Conservation (phyloP, 2,797 vertebrate species). For the Leptoclinus maculatus region DNA sequence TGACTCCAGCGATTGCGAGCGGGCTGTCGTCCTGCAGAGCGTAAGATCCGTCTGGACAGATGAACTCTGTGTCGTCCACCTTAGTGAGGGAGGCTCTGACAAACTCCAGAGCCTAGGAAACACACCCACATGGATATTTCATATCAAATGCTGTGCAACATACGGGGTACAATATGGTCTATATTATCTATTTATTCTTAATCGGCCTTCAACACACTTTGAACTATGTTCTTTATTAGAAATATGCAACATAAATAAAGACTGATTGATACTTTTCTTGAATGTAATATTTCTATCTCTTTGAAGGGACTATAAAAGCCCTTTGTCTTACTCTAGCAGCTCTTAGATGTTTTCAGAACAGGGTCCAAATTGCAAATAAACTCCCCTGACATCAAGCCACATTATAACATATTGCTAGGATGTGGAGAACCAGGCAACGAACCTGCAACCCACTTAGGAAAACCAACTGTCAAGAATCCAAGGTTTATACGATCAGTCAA, state of each 20-base stretch:
- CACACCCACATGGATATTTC: conserved; percentile 20
- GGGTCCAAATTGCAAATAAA: conserved; percentile 35
- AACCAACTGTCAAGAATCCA: conserved; percentile 38
- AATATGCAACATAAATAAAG: conserved; percentile 21
- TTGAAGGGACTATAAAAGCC: conserved; percentile 29
- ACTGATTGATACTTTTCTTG: background rate
- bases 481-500: conserved; percentile 36
- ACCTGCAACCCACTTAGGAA: conserved; percentile 10
- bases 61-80: conserved; percentile 98
- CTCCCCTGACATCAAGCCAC: conserved; percentile 19
- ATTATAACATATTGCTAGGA: conserved; percentile 38
- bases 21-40: conserved; percentile 96
- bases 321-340: conserved; percentile 5
- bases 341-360: conserved; percentile 35
- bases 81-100: conserved; percentile 97
- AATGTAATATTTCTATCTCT: conserved; percentile 19
- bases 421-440: conserved; percentile 33
- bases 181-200: conserved; percentile 31
- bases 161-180: conserved; percentile 18
- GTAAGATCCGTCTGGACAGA: conserved; percentile 97
- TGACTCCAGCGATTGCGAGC: conserved; percentile 93
- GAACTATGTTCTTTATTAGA: conserved; percentile 12
- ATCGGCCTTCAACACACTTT: conserved; percentile 29
- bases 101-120: conserved; percentile 91
- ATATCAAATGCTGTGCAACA: background rate